Evolutionary conservation across 2,888 invertebrate genomes (phyloP).

Genomic region (Cantharis rustica): DNA sequence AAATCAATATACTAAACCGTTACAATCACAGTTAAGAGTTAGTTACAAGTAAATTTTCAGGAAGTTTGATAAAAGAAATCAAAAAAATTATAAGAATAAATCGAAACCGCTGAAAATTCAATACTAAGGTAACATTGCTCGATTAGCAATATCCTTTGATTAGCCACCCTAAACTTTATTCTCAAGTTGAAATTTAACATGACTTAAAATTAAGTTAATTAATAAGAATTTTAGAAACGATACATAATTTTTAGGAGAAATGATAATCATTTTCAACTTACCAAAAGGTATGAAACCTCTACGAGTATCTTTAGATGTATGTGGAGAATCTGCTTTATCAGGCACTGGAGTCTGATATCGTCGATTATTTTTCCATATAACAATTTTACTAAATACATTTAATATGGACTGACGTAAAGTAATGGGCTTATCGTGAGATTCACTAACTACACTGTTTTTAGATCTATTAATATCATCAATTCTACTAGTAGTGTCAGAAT

Average conservation of each 20-base stretch:
- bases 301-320: slow-evolving; percentile 52
- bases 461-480: slow-evolving; percentile 51
- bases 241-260: not conserved
- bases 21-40: too few relatives aligned
- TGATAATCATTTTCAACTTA: slow-evolving; percentile 42
- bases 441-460: slow-evolving; percentile 49
- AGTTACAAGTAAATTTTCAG: too few relatives aligned
- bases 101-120: too few relatives aligned
- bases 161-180: too few relatives aligned
- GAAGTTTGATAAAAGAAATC: too few relatives aligned
- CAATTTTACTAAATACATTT: slow-evolving; percentile 52
- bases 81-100: not conserved
- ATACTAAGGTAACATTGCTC: too few relatives aligned
- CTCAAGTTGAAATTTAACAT: too few relatives aligned
- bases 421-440: slow-evolving; percentile 53
- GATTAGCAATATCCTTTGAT: too few relatives aligned
- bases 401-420: slow-evolving; percentile 68
- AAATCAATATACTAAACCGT: too few relatives aligned
- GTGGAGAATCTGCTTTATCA: slow-evolving; percentile 52
- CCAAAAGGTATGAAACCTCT: slow-evolving; percentile 53
- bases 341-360: slow-evolving; percentile 53
- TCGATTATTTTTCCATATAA: slow-evolving; percentile 58
- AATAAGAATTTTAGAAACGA: not conserved
- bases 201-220: too few relatives aligned
- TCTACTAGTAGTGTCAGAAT: slow-evolving; percentile 37